Evolutionary conservation across 1,140 invertebrate species (phyloP), one percentile per base, ranked within the genome.

Genomic region (Drosophila leontia): DNA sequence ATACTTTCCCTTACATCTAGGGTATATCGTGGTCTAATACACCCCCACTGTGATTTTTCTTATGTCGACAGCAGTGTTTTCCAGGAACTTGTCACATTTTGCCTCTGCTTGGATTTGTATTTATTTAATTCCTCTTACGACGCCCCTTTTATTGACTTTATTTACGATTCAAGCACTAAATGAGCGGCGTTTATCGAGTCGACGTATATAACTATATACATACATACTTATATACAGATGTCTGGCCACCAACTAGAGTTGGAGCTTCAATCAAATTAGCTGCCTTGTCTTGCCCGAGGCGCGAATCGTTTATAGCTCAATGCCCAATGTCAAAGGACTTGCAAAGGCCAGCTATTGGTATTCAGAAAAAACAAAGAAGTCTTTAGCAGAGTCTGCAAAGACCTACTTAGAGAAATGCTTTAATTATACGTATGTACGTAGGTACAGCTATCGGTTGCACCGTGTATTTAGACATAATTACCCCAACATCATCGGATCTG

Each of bases 131-230:
- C 69, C 74, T 76, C 67, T 76, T 45, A 41, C 78, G 58, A 78
- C 82, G 64, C 78, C 79, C 75, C 75, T 80, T 78, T 78, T 80
- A 77, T 87, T 80, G 83, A 86, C 71, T 71, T 80, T 77, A 86
- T 87, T 86, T 86, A 86, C 75, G 75, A 68, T 61, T 68, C 55
- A 71, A 56, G 69, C 59, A 63, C 71, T 58, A 64, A 80, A 76
- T 65, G 57, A 70, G 60, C 32, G 47, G 47, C 50, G 55, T 74
- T 80, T 69, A 72, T 72, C 62, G 35, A 70, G 13, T 3, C 26
- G 26, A 13, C 9, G 37, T 29, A 55, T 51, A 69, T 34, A 55
- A 34, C 29, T 42, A 42, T 34, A 41, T 17, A 57, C 7, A 19
- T 15, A 47, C 23, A 19, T 12, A 48, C 7, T 11, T 42, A 44